Evolutionary conservation across 2,888 invertebrate species (phyloP).

Genomic region (Mythimna albipuncta): DNA sequence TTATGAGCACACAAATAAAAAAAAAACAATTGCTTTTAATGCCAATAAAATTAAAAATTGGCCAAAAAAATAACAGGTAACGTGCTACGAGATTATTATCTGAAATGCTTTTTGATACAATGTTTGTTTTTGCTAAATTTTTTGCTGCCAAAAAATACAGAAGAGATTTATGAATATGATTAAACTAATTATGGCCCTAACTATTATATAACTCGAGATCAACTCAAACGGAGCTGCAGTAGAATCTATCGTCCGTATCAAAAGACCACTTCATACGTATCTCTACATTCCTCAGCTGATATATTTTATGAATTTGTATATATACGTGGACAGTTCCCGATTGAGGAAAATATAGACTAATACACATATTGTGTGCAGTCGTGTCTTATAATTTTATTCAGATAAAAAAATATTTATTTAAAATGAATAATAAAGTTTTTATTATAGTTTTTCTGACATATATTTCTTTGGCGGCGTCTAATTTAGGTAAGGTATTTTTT

Average conservation of each 20-base stretch:
- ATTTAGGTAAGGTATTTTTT: constrained; percentile 35
- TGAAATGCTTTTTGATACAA: neutral
- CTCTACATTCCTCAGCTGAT: neutral
- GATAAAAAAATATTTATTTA: neutral
- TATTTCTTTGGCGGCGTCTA: constrained; percentile 26
- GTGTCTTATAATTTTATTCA: constrained; percentile 32
- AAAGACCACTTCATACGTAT: neutral
- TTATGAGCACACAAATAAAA: neutral
- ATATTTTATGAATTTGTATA: constrained; percentile 30
- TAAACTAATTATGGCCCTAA: neutral
- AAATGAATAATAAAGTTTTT: constrained; percentile 35
- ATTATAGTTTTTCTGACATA: constrained; percentile 40
- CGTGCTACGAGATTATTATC: constrained; percentile 1
- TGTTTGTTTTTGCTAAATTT: constrained; percentile 8
- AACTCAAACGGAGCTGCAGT: constrained; percentile 5
- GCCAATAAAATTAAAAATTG: neutral
- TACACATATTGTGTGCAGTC: constrained; percentile 33
- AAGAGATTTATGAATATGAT: neutral
- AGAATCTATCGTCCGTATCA: neutral
- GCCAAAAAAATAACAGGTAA: neutral
- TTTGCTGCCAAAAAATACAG: constrained; percentile 5
- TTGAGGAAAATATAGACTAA: constrained; percentile 2
- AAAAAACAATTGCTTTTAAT: neutral
- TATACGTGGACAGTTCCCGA: constrained; percentile 28
- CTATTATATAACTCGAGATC: constrained; percentile 8